A percentile compares a stretch with the other conserved stretches of the same genome.
Conservation (phyloP, 2,113 vertebrate genomes). For the Siniperca chuatsi region DNA sequence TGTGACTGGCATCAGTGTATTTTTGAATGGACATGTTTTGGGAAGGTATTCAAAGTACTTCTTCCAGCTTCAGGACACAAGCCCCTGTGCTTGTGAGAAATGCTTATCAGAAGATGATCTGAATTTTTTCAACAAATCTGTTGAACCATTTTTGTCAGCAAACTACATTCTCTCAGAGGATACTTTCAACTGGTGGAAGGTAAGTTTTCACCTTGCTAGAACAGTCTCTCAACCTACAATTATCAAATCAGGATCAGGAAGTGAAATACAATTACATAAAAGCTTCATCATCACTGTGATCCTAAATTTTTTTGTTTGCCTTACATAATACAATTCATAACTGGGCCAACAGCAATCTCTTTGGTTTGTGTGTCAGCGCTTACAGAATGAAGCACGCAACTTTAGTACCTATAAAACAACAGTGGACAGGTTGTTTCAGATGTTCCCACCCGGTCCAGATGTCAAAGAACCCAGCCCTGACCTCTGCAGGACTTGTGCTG, state of each 20-base stretch:
- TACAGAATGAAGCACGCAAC: constrained; percentile 82
- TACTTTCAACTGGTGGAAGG: constrained; percentile 62
- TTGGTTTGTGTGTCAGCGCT: constrained; percentile 29
- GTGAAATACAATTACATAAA: neutral
- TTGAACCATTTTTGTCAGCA: constrained; percentile 31
- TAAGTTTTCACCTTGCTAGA: neutral
- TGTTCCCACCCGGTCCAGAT: constrained; percentile 78
- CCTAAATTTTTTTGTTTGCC: neutral
- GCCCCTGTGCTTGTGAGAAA: neutral
- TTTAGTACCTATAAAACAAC: constrained; percentile 71
- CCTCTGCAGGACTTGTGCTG: constrained; percentile 87
- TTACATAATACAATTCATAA: no score
- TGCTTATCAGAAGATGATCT: neutral
- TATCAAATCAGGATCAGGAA: neutral
- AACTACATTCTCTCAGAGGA: neutral
- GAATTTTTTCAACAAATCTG: neutral
- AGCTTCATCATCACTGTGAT: neutral
- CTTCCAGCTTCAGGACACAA: fast-evolving
- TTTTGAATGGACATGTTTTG: neutral
- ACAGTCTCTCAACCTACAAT: neutral
- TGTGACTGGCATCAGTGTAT: neutral
- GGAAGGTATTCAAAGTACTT: fast-evolving
- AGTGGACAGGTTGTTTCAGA: constrained; percentile 82
- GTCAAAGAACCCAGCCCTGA: constrained; percentile 63
- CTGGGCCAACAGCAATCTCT: neutral